These are phyloP conservation scores for Phoenicopterus ruber DNA, from an alignment of 2,113 vertebrate species.

Conservation along the genomic window DNA sequence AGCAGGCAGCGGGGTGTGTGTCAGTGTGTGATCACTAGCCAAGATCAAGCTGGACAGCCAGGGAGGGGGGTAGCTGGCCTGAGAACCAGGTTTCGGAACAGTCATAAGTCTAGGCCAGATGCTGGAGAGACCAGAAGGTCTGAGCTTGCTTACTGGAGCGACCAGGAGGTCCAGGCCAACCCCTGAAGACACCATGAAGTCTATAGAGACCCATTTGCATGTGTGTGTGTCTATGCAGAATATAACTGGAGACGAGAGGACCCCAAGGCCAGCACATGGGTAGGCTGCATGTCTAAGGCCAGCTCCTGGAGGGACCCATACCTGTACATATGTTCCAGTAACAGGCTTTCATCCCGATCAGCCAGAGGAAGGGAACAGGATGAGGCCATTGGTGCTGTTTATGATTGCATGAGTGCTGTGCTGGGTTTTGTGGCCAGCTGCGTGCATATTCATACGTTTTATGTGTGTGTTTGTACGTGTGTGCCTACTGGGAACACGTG, in stretches of 20 bases:
- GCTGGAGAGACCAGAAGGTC: background rate
- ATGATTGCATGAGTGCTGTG: background rate
- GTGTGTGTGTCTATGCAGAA: background rate
- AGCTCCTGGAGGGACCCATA: background rate
- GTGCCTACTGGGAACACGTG: background rate
- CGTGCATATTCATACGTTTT: accelerated
- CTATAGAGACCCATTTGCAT: background rate
- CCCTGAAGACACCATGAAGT: background rate
- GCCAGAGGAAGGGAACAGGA: background rate
- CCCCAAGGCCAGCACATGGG: too few species aligned
- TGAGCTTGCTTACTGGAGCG: background rate
- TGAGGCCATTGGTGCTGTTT: background rate
- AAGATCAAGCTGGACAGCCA: background rate
- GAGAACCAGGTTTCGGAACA: background rate
- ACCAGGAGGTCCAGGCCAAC: background rate
- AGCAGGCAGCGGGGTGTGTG: accelerated
- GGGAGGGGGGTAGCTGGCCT: background rate
- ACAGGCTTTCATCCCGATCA: background rate
- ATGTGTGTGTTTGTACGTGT: accelerated
- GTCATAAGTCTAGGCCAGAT: background rate
- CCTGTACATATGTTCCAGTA: background rate
- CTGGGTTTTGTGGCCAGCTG: background rate
- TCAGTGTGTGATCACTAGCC: background rate
- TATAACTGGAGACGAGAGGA: background rate
- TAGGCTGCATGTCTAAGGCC: background rate